phyloP scores from a whole-genome alignment of 2,797 vertebrate species.

The Silurus lanzhouensis region DNA sequence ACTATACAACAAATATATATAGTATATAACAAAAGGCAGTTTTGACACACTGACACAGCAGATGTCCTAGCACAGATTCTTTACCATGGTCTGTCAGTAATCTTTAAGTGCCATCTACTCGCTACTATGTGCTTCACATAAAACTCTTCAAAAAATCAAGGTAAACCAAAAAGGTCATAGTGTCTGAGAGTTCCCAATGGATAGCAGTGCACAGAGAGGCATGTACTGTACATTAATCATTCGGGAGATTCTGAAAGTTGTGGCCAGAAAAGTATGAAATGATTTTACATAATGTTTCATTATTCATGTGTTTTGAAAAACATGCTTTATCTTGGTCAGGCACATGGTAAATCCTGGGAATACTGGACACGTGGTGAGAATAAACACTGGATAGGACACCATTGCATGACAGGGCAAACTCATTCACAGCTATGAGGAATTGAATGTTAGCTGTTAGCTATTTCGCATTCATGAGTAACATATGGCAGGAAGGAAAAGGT shows the following conservation, averaged over 20 bases:
- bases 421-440: neutral
- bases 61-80: neutral
- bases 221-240: neutral
- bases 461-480: neutral
- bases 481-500: neutral
- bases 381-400: neutral
- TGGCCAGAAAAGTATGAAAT: neutral
- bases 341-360: neutral
- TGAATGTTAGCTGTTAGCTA: neutral
- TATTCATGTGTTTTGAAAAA: neutral
- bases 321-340: neutral
- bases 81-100: neutral
- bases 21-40: neutral
- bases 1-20: neutral
- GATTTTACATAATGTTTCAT: neutral
- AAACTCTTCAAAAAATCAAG: neutral
- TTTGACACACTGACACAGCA: neutral
- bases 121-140: neutral
- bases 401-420: neutral
- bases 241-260: neutral
- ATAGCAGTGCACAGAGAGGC: neutral
- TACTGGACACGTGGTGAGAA: neutral
- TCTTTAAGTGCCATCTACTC: neutral
- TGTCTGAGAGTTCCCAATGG: neutral
- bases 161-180: neutral